These are phyloP conservation scores for Serinus canaria DNA, from an alignment of 2,113 vertebrate genomes.

Conservation along the genomic window DNA sequence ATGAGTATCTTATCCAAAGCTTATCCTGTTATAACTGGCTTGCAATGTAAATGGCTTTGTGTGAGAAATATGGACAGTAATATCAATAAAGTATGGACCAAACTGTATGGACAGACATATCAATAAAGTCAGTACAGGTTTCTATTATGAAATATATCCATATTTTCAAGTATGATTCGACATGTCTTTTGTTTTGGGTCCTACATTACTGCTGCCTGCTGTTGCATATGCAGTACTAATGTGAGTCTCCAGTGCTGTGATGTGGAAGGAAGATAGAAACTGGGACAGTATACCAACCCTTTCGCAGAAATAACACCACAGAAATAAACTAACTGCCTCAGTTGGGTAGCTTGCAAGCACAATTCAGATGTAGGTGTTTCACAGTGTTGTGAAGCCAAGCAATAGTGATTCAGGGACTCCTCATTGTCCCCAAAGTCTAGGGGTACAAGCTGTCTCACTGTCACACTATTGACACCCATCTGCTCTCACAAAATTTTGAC, in stretches of 20 bases:
- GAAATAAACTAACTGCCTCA: background rate
- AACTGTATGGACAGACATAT: background rate
- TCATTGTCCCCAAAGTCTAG: background rate
- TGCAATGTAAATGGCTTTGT: background rate
- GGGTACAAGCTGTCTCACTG: background rate
- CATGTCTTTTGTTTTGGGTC: background rate
- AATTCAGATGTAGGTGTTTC: background rate
- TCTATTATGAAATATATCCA: background rate
- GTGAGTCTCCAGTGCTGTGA: background rate
- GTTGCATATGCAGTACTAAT: background rate
- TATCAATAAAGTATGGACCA: background rate
- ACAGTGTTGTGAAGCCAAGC: background rate
- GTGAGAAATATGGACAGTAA: background rate
- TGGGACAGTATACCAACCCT: background rate
- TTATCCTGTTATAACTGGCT: rapidly evolving
- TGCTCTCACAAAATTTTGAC: background rate
- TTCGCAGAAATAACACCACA: background rate
- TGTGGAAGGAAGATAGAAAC: background rate
- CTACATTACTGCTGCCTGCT: background rate
- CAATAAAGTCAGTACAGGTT: background rate
- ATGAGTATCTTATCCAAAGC: background rate
- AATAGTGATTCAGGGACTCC: background rate
- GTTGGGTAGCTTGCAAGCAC: background rate
- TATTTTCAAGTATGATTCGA: background rate
- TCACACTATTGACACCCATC: background rate